Evolutionary conservation across 2,888 invertebrate species (phyloP).

Genomic region (Eilema caniola): DNA sequence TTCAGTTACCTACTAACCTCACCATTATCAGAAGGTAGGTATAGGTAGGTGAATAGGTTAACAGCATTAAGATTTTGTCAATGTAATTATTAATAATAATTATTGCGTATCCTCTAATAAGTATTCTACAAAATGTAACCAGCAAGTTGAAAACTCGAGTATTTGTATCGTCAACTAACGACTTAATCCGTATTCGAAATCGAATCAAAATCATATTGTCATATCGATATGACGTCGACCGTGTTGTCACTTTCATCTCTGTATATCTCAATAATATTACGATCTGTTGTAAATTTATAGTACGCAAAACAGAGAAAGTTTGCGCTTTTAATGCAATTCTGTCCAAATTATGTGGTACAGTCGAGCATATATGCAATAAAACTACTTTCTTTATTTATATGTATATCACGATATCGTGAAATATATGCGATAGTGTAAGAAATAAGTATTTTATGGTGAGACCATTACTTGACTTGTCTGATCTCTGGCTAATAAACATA

Average conservation of each 20-base stretch:
- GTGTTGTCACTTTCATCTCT: conserved; percentile 2
- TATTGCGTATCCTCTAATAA: not conserved
- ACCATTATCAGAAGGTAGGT: too few relatives aligned
- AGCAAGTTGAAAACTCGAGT: not conserved
- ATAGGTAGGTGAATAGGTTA: too few relatives aligned
- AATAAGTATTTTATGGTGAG: not conserved
- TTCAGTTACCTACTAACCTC: too few relatives aligned
- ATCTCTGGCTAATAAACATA: conserved; percentile 1
- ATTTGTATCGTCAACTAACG: conserved; percentile 1
- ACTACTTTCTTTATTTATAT: conserved; percentile 1
- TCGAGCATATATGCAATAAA: conserved; percentile 5
- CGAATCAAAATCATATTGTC: not conserved
- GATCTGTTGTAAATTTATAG: not conserved
- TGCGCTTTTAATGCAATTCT: conserved; percentile 6
- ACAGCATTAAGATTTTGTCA: not conserved
- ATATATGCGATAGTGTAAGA: not conserved
- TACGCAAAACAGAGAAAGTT: conserved; percentile 3
- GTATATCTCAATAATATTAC: conserved; percentile 14
- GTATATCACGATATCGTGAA: conserved; percentile 6
- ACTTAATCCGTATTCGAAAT: not conserved
- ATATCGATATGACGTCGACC: not conserved
- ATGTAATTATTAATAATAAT: too few relatives aligned
- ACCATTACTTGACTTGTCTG: not conserved
- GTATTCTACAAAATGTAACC: not conserved
- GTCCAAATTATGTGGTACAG: conserved; percentile 3